These are phyloP conservation scores for Agapostemon virescens DNA, from an alignment of 2,888 invertebrate genomes.

Conservation along the genomic window DNA sequence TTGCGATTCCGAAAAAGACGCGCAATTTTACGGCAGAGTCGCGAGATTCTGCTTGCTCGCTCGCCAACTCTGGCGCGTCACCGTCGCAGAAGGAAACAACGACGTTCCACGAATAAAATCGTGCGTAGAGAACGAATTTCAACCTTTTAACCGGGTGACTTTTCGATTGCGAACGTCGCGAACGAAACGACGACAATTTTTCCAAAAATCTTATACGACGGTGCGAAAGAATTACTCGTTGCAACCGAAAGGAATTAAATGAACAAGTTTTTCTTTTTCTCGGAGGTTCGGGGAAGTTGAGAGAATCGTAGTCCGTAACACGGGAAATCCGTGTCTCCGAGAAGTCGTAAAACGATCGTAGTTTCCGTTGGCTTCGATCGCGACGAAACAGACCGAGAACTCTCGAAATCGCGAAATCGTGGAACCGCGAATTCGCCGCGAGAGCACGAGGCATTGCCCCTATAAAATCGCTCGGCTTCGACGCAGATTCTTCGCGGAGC, in stretches of 20 bases:
- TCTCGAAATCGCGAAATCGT: conserved; percentile 20
- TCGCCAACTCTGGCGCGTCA: conserved; percentile 49
- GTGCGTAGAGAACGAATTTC: conserved; percentile 3
- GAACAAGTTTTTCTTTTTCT: no score
- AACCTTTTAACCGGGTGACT: background rate
- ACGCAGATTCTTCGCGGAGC: conserved; percentile 65
- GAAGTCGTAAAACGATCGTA: background rate
- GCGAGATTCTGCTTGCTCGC: background rate
- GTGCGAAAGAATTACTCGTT: background rate
- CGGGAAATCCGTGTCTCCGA: background rate
- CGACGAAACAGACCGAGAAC: background rate
- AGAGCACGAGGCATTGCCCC: conserved; percentile 49
- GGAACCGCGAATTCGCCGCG: background rate
- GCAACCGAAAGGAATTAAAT: background rate
- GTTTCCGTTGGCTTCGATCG: background rate
- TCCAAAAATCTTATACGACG: background rate
- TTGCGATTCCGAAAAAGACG: conserved; percentile 42
- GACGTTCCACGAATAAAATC: conserved; percentile 38
- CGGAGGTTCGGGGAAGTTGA: background rate
- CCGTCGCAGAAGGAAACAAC: conserved; percentile 37
- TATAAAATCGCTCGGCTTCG: conserved; percentile 48
- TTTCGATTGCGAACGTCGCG: background rate
- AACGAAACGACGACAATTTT: background rate
- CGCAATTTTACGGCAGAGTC: conserved; percentile 37
- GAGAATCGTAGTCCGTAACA: background rate